phyloP scores from a whole-genome alignment of 2,888 invertebrate species.

The Augiades crinisus region DNA sequence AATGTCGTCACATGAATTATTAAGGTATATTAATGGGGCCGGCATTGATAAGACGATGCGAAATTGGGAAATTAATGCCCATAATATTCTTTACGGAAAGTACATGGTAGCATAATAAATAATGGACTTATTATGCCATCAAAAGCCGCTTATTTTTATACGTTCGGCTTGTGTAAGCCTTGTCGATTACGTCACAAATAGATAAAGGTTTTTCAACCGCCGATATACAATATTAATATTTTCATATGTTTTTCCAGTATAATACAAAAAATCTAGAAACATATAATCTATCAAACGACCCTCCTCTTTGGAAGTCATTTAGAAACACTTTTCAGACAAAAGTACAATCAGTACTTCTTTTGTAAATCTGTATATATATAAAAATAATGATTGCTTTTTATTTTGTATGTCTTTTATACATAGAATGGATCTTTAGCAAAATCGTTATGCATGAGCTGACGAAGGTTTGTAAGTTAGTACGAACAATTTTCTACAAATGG shows the following conservation, averaged over 20 bases:
- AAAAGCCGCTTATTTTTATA: constrained; percentile 17
- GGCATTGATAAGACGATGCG: constrained; percentile 22
- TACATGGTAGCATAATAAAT: constrained; percentile 26
- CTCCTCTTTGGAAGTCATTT: too few relatives aligned
- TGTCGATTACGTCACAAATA: background rate
- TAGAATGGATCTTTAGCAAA: too few relatives aligned
- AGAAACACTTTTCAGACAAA: too few relatives aligned
- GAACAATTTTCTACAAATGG: too few relatives aligned
- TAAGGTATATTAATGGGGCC: constrained; percentile 21
- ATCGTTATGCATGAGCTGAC: too few relatives aligned
- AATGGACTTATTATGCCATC: constrained; percentile 25
- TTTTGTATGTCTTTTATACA: too few relatives aligned
- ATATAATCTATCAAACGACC: too few relatives aligned
- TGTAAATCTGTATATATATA: too few relatives aligned
- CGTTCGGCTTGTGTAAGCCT: background rate
- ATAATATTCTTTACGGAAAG: constrained; percentile 28
- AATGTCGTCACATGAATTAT: constrained; percentile 21
- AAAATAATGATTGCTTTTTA: too few relatives aligned
- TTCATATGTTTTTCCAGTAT: background rate
- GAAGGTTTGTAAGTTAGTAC: too few relatives aligned
- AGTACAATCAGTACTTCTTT: too few relatives aligned
- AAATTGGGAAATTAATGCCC: constrained; percentile 29
- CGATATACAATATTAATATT: too few relatives aligned
- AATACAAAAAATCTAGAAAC: background rate
- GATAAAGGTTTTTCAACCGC: background rate